Conservation (phyloP, 2,888 invertebrate species). For the Ectropis crepuscularia region DNA sequence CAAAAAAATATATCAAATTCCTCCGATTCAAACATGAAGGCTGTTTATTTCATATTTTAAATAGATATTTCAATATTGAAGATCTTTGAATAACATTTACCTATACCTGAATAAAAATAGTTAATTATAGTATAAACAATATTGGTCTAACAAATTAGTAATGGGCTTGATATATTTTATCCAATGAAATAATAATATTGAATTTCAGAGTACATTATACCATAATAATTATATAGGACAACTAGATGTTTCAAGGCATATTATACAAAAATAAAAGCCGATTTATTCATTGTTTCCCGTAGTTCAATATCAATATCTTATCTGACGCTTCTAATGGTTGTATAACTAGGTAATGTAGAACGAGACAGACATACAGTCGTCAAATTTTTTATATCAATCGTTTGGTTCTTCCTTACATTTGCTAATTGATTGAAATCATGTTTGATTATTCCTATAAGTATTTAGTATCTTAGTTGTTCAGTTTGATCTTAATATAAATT, state of each 20-base stretch:
- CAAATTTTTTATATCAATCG: slow-evolving; percentile 44
- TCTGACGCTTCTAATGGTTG: slow-evolving; percentile 66
- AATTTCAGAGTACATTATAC: slow-evolving; percentile 49
- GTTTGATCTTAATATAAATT: slow-evolving; percentile 71
- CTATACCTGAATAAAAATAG: slow-evolving; percentile 69
- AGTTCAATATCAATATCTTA: slow-evolving; percentile 16
- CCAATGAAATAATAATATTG: slow-evolving; percentile 48
- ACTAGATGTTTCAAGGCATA: slow-evolving; percentile 48
- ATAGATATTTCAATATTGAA: slow-evolving; percentile 70
- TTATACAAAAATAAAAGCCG: slow-evolving; percentile 37
- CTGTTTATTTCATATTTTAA: slow-evolving; percentile 69
- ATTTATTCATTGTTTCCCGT: slow-evolving; percentile 35
- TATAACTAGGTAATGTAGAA: slow-evolving; percentile 50
- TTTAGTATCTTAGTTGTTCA: slow-evolving; percentile 78
- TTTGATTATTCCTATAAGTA: slow-evolving; percentile 82
- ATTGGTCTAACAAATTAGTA: slow-evolving; percentile 60
- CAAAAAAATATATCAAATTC: slow-evolving; percentile 64
- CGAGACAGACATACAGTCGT: slow-evolving; percentile 18
- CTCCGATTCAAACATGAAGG: slow-evolving; percentile 66
- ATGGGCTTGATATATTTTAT: slow-evolving; percentile 57
- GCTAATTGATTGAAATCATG: slow-evolving; percentile 26
- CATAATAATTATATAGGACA: slow-evolving; percentile 33
- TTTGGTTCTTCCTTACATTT: slow-evolving; percentile 53
- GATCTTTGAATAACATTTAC: slow-evolving; percentile 62
- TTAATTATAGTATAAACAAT: slow-evolving; percentile 69